Evolutionary conservation across 1,140 invertebrate species (phyloP).

Genomic region (Sycobia sp.): DNA sequence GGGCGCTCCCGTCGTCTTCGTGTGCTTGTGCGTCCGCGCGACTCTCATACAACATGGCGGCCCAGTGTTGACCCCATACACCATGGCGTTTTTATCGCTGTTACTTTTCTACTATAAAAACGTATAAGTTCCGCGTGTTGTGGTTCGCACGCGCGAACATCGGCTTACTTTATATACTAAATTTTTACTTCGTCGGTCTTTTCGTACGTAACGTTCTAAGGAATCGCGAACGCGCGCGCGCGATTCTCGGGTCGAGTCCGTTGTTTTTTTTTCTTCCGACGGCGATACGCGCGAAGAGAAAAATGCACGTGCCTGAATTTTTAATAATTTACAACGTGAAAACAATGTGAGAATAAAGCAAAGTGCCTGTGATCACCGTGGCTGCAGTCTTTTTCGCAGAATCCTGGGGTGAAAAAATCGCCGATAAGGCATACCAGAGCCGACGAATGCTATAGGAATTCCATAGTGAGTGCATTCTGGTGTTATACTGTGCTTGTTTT

Average conservation of each 20-base stretch:
- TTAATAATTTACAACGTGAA: not conserved
- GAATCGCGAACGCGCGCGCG: not conserved
- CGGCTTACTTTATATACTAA: no score
- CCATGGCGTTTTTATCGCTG: slow-evolving; percentile 54
- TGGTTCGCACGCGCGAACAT: no score
- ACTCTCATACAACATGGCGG: slow-evolving; percentile 50
- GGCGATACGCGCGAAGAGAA: not conserved
- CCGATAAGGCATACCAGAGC: no score
- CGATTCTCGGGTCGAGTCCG: not conserved
- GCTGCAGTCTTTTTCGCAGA: no score
- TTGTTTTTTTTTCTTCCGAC: not conserved
- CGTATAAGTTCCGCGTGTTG: not conserved
- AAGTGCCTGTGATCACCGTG: slow-evolving; percentile 1
- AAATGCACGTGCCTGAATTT: not conserved
- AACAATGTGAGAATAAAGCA: not conserved
- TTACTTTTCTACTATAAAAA: slow-evolving; percentile 45
- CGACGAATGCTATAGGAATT: no score
- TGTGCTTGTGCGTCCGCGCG: no score
- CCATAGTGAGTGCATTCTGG: no score
- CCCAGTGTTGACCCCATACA: slow-evolving; percentile 49
- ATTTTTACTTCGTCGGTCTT: not conserved
- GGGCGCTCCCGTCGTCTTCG: slow-evolving; percentile 23
- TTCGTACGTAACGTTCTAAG: not conserved
- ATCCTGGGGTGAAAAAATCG: no score
- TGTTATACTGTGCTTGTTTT: no score